Conservation (phyloP, 2,888 invertebrate species). For the Agonopterix heracliana region DNA sequence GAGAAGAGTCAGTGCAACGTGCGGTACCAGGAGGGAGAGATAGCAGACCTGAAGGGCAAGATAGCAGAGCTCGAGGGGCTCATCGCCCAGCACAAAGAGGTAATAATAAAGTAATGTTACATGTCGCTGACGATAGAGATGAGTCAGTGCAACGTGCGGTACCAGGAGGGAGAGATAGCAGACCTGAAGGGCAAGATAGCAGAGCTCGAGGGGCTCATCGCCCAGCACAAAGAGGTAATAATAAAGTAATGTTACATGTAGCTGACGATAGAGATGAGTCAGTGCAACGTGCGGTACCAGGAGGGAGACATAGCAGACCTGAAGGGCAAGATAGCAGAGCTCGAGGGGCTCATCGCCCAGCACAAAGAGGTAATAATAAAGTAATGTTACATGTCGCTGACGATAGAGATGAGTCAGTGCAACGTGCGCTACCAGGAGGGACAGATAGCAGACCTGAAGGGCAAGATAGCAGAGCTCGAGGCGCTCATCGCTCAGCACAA, state of each 20-base stretch:
- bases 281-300: slow-evolving; percentile 81
- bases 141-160: slow-evolving; percentile 84
- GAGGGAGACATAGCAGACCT: slow-evolving; percentile 79
- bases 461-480: no score
- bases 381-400: no score
- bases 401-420: no score
- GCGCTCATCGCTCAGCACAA: no score
- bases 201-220: no score
- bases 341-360: slow-evolving; percentile 73
- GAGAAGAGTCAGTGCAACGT: slow-evolving; percentile 85
- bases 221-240: no score
- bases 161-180: no score
- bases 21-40: slow-evolving; percentile 80
- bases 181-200: no score
- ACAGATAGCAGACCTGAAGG: no score
- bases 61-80: slow-evolving; percentile 72
- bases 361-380: slow-evolving; percentile 62
- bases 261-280: no score
- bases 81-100: slow-evolving; percentile 73
- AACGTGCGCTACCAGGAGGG: no score
- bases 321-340: slow-evolving; percentile 68
- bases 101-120: slow-evolving; percentile 42
- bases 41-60: slow-evolving; percentile 76
- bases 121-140: slow-evolving; percentile 88
- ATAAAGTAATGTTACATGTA: no score